Percentiles rank a stretch among this genome's conserved stretches.
Conservation (phyloP, 1,140 invertebrate species). For the Solenopsis invicta region DNA sequence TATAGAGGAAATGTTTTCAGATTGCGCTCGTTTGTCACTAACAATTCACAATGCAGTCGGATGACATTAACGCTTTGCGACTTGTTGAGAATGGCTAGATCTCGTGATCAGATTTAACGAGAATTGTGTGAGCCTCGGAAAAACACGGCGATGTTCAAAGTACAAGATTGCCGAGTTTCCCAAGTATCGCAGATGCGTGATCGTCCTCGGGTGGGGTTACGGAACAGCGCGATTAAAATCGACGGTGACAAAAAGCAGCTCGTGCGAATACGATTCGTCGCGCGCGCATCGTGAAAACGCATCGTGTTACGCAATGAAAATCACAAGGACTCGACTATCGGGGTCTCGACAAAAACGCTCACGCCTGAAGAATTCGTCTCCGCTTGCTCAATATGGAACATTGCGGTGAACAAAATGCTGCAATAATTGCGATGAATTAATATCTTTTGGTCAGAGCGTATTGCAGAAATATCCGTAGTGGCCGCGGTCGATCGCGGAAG, state of each 20-base stretch:
- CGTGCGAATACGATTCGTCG: not conserved
- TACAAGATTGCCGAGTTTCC: slow-evolving; percentile 13
- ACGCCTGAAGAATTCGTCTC: too few species aligned
- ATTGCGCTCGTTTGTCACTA: not conserved
- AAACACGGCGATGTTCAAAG: slow-evolving; percentile 27
- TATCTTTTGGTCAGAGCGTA: not conserved
- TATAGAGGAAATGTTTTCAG: not conserved
- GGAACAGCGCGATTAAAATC: slow-evolving; percentile 21
- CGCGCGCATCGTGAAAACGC: not conserved
- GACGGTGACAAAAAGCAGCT: not conserved
- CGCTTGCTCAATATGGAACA: not conserved
- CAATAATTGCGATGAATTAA: not conserved
- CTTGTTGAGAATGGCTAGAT: not conserved
- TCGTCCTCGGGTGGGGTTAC: not conserved
- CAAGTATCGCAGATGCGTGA: not conserved
- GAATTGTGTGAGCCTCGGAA: slow-evolving; percentile 6
- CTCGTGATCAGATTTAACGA: not conserved
- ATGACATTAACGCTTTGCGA: not conserved
- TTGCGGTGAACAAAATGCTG: not conserved
- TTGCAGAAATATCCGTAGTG: not conserved
- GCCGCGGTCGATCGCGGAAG: slow-evolving; percentile 11
- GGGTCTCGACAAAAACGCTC: not conserved
- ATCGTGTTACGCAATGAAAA: not conserved
- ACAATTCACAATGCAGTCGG: slow-evolving; percentile 11
- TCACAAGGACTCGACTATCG: not conserved